Percentiles rank a stretch among this genome's conserved stretches.
Conservation (phyloP, 2,888 invertebrate species). For the Drosophila suboccidentalis region DNA sequence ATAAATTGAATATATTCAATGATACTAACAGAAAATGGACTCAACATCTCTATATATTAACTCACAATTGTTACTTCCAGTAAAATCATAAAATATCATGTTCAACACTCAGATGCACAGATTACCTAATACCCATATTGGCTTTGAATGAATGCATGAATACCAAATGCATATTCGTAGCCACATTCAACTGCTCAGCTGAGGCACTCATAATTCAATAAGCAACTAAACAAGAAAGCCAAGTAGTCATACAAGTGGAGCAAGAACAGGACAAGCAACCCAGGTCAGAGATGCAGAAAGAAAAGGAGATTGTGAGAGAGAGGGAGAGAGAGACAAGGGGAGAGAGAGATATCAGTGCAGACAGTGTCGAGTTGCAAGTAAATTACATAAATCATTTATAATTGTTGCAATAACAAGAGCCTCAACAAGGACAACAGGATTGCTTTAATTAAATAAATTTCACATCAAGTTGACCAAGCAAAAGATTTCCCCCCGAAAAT, state of each 20-base stretch:
- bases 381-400: slow-evolving; percentile 78
- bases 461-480: slow-evolving; percentile 34
- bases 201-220: slow-evolving; percentile 31
- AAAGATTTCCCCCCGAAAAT: slow-evolving; percentile 42
- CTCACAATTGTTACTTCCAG: background rate
- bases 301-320: background rate
- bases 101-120: background rate
- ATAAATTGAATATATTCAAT: background rate
- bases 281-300: slow-evolving; percentile 7
- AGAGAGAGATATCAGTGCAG: slow-evolving; percentile 14
- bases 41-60: background rate
- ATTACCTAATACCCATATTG: background rate
- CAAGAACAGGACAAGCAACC: slow-evolving; percentile 2
- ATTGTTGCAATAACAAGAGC: slow-evolving; percentile 59
- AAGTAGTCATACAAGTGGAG: background rate
- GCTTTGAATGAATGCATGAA: background rate
- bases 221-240: slow-evolving; percentile 3
- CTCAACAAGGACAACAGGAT: slow-evolving; percentile 26
- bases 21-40: background rate
- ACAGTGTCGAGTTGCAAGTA: slow-evolving; percentile 33
- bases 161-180: background rate
- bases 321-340: background rate
- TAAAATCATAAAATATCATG: background rate
- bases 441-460: slow-evolving; percentile 70
- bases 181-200: slow-evolving; percentile 4